A percentile compares a stretch with the other conserved stretches of the same genome.
These are phyloP conservation scores for Tragelaphus scriptus DNA, from an alignment of 2,113 vertebrate species.

Conservation along the genomic window DNA sequence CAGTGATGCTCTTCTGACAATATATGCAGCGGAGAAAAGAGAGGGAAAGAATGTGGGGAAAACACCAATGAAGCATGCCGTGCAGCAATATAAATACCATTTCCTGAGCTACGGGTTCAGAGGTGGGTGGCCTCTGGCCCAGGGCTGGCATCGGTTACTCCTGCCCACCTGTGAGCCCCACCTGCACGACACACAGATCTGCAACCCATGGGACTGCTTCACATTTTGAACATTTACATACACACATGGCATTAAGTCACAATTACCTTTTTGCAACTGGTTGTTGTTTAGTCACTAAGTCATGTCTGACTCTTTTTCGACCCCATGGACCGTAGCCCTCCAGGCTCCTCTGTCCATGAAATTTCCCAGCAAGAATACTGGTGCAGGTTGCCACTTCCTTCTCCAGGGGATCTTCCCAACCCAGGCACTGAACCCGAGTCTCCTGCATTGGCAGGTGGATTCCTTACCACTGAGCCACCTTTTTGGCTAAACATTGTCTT, in stretches of 20 bases:
- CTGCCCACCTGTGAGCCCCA: not conserved
- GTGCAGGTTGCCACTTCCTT: not conserved
- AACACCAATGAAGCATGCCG: fast-evolving
- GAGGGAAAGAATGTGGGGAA: not conserved
- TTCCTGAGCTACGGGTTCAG: not conserved
- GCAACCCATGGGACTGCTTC: fast-evolving
- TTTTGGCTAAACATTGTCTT: not conserved
- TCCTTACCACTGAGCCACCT: not conserved
- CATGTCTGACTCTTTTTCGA: not conserved
- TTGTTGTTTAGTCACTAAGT: not conserved
- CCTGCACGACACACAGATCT: fast-evolving
- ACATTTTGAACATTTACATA: not conserved
- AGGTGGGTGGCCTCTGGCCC: not conserved
- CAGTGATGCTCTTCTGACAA: not conserved
- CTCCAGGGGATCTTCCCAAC: not conserved
- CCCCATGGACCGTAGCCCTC: too few species aligned
- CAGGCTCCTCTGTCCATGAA: too few species aligned
- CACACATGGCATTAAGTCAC: not conserved
- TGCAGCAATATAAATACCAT: not conserved
- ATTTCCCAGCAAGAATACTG: not conserved
- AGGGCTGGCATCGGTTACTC: not conserved
- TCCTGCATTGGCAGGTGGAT: not conserved
- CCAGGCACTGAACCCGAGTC: not conserved
- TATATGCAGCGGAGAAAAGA: not conserved
- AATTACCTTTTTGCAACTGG: not conserved